phyloP scores from a whole-genome alignment of 2,888 invertebrate species.

The Leptinotarsa tumamoca region DNA sequence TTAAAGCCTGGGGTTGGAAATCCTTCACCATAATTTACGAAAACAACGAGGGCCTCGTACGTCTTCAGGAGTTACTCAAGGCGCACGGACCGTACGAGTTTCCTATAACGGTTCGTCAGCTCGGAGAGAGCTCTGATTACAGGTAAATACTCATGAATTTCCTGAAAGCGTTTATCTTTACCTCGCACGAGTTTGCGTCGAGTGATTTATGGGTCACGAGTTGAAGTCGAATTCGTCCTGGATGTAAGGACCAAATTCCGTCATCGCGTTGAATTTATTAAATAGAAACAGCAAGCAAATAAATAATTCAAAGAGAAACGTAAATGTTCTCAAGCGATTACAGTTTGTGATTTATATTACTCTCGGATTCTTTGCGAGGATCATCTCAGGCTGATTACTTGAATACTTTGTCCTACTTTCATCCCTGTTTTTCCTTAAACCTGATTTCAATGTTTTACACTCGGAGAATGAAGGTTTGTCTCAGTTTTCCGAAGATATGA shows the following conservation, averaged over 20 bases:
- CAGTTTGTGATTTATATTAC: neutral
- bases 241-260: neutral
- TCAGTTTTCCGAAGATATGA: too few species aligned
- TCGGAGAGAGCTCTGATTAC: conserved; percentile 87
- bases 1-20: conserved; percentile 92
- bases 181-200: neutral
- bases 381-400: neutral
- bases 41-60: conserved; percentile 91
- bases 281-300: neutral
- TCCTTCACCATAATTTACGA: conserved; percentile 97
- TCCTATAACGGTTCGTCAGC: conserved; percentile 86
- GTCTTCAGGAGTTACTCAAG: conserved; percentile 88
- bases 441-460: too few species aligned
- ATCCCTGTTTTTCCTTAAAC: neutral
- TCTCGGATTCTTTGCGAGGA: neutral
- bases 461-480: too few species aligned
- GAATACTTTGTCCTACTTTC: neutral
- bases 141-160: conserved; percentile 70
- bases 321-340: neutral
- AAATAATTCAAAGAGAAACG: neutral
- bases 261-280: neutral
- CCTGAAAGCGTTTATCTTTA: neutral
- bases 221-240: neutral
- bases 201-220: neutral
- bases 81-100: conserved; percentile 87